Evolutionary conservation across 2,113 vertebrate genomes (phyloP).

Genomic region (Tenebrosternarchus preto): DNA sequence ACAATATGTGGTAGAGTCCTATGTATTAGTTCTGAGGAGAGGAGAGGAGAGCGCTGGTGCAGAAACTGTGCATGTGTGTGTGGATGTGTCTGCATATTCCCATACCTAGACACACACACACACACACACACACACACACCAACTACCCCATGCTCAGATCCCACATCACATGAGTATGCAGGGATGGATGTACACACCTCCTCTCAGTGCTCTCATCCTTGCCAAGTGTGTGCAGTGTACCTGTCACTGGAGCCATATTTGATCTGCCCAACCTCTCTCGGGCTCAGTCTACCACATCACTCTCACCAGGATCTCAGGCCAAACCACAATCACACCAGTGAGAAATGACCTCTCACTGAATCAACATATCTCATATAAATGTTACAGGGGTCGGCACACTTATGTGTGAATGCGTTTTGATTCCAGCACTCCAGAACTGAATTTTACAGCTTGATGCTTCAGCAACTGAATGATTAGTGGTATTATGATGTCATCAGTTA

Average conservation of each 20-base stretch:
- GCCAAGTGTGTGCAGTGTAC: conserved; percentile 43
- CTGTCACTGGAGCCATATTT: conserved; percentile 44
- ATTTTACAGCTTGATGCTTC: background rate
- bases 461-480: background rate
- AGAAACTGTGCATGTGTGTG: conserved; percentile 54
- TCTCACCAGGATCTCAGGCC: conserved; percentile 34
- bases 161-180: conserved; percentile 55
- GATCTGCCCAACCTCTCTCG: conserved; percentile 37
- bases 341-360: conserved; percentile 17
- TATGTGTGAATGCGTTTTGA: background rate
- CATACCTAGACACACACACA: conserved; percentile 44
- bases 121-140: conserved; percentile 47
- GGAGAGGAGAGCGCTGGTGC: conserved; percentile 64
- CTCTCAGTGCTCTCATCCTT: conserved; percentile 38
- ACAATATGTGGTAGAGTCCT: conserved; percentile 63
- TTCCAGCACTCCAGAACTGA: background rate
- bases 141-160: conserved; percentile 46
- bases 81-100: conserved; percentile 2
- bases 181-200: conserved; percentile 49
- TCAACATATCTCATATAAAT: conserved; percentile 16
- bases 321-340: conserved; percentile 25
- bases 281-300: conserved; percentile 35
- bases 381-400: background rate
- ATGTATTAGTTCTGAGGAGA: conserved; percentile 67
- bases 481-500: background rate